Base-by-base conservation (phyloP, 1,140 invertebrate genomes). In the Homalodisca vitripennis region DNA sequence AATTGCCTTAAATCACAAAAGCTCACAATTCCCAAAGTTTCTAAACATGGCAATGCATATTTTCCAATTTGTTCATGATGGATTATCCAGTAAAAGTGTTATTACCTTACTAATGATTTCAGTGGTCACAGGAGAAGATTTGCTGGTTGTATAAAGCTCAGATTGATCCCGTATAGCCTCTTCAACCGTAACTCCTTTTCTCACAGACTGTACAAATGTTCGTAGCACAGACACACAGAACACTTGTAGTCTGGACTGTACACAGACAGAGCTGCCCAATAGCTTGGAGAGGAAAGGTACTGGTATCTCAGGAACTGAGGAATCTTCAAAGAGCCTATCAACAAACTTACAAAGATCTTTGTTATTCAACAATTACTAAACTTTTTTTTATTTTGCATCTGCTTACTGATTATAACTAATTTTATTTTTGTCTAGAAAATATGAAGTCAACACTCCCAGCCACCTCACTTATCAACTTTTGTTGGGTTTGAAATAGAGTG, bases 61-160 rank as follows among this genome's bases (percentile, higher is more conserved):
- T n/a, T n/a, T n/a, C n/a, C n/a, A n/a, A n/a, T n/a, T n/a, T n/a
- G n/a, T n/a, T n/a, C n/a, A n/a, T n/a, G n/a, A n/a, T n/a, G n/a
- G n/a, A n/a, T n/a, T n/a, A n/a, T n/a, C n/a, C n/a, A n/a, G n/a
- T n/a, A n/a, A n/a, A n/a, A n/a, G n/a, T n/a, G n/a, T n/a, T n/a
- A n/a, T n/a, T n/a, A 60, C 55, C 55, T 60, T 26, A 22, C 13
- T 6, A 29, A 60, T 27, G n/a, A 60, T n/a, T 60, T 60, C 22
- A 2, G 27, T 27, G 22, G 22, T 20, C 3, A n/a, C 3, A 60
- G 55, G 24, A 2, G 55, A 24, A 22, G 55, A 26, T 13, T n/a
- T 29, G 2, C 10, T 26, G 13, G 55, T 30, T 27, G 22, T 30
- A 12, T 27, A 27, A 27, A 12, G 26, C 29, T 30, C 27, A 13